These are phyloP conservation scores for Alca torda DNA, from an alignment of 2,797 vertebrate genomes.

Conservation along the genomic window DNA sequence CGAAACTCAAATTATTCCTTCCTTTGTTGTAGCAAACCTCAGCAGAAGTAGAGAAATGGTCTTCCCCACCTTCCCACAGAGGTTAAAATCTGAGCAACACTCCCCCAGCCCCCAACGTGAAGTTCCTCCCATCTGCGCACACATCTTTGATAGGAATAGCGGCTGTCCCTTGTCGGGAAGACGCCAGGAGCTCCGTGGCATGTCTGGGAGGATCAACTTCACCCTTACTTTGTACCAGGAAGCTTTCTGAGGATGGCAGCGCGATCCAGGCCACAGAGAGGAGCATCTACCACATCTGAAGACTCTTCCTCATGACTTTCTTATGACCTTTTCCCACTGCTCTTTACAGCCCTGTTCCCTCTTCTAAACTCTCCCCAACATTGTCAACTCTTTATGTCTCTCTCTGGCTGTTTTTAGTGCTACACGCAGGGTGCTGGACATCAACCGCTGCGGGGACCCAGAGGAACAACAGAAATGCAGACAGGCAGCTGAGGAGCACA, in stretches of 20 bases:
- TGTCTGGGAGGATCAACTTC: background rate
- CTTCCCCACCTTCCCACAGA: background rate
- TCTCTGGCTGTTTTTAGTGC: background rate
- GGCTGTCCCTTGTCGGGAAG: background rate
- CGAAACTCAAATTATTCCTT: background rate
- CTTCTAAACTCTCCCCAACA: background rate
- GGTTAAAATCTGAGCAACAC: background rate
- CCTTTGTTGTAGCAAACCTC: background rate
- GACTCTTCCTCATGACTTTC: background rate
- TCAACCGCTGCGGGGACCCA: fast-evolving
- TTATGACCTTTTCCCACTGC: background rate
- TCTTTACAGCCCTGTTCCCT: background rate
- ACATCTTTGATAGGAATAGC: fast-evolving
- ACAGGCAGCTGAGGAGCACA: background rate
- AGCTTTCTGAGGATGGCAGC: background rate
- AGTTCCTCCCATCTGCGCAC: no score
- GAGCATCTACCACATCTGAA: background rate
- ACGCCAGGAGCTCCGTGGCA: background rate
- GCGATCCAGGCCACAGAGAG: background rate
- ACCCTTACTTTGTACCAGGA: background rate
- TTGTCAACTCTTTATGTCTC: fast-evolving
- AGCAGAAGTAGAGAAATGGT: background rate
- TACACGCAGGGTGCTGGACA: fast-evolving
- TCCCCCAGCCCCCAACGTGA: fast-evolving
- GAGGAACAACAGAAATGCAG: background rate